Percentiles rank a stretch among this genome's conserved stretches.
Conservation (phyloP, 2,888 invertebrate genomes). For the Heliconius sara region DNA sequence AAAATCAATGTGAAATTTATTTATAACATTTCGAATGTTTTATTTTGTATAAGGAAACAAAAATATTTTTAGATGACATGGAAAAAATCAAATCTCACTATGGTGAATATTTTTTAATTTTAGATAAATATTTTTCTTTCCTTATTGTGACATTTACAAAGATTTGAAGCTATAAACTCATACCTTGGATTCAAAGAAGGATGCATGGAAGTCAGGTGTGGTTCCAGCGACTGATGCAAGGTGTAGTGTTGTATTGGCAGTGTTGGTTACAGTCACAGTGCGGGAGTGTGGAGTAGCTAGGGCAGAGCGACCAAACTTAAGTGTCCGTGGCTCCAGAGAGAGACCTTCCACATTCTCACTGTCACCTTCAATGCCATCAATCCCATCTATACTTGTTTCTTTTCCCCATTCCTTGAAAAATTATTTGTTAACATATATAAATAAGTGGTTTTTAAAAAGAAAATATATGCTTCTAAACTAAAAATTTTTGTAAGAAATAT, state of each 20-base stretch:
- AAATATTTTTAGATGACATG: neutral
- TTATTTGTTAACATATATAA: neutral
- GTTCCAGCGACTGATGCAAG: conserved; percentile 97
- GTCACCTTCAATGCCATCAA: conserved; percentile 49
- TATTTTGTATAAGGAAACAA: neutral
- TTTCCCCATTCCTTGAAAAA: conserved; percentile 68
- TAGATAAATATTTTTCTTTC: neutral
- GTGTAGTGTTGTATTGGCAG: conserved; percentile 94
- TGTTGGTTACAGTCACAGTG: conserved; percentile 94
- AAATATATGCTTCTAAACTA: no score
- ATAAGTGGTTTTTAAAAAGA: no score
- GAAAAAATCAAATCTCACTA: neutral
- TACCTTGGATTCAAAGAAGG: conserved; percentile 98
- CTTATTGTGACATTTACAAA: neutral
- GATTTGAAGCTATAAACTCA: neutral
- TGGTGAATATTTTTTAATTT: no score
- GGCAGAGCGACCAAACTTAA: conserved; percentile 86
- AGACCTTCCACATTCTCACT: conserved; percentile 58
- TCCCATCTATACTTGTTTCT: conserved; percentile 50
- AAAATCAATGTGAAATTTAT: neutral
- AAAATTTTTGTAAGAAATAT: neutral
- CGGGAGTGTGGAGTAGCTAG: conserved; percentile 94
- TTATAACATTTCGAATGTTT: neutral
- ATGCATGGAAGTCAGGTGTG: conserved; percentile 97
- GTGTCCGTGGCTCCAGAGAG: conserved; percentile 76